These are phyloP conservation scores for Lepus americanus DNA, from an alignment of 2,113 vertebrate genomes.

Conservation along the genomic window DNA sequence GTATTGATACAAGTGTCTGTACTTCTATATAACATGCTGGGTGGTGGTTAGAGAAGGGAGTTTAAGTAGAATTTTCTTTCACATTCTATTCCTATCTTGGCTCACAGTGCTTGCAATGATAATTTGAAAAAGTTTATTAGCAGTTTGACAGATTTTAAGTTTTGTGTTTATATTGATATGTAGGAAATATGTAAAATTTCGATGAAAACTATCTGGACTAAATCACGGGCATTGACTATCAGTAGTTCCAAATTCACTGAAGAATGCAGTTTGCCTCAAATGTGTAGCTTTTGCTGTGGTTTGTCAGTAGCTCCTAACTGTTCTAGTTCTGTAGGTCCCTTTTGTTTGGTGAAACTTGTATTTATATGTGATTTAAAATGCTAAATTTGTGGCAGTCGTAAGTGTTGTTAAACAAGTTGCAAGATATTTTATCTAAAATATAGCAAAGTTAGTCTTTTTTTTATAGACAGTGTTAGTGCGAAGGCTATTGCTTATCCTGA, in stretches of 20 bases:
- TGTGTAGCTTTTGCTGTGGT: neutral
- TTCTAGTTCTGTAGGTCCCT: neutral
- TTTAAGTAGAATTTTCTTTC: slow-evolving; percentile 2
- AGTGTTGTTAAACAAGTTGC: neutral
- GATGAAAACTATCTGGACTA: neutral
- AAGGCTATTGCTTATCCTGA: neutral
- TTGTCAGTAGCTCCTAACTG: neutral
- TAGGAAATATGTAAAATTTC: neutral
- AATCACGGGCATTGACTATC: neutral
- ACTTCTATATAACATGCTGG: neutral
- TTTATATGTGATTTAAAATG: neutral
- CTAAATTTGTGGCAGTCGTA: neutral
- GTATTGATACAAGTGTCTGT: neutral
- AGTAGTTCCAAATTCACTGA: neutral
- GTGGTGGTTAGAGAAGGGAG: neutral
- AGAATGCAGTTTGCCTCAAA: neutral
- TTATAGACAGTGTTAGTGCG: neutral
- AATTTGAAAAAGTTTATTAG: neutral
- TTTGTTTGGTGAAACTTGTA: neutral
- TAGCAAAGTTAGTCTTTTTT: slow-evolving; percentile 22
- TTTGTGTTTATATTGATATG: neutral
- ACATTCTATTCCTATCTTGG: neutral
- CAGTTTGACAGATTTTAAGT: neutral
- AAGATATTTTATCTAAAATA: slow-evolving; percentile 27
- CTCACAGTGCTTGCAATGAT: neutral